These are phyloP conservation scores for Odontomachus brunneus DNA, from an alignment of 1,140 invertebrate genomes.

Conservation along the genomic window DNA sequence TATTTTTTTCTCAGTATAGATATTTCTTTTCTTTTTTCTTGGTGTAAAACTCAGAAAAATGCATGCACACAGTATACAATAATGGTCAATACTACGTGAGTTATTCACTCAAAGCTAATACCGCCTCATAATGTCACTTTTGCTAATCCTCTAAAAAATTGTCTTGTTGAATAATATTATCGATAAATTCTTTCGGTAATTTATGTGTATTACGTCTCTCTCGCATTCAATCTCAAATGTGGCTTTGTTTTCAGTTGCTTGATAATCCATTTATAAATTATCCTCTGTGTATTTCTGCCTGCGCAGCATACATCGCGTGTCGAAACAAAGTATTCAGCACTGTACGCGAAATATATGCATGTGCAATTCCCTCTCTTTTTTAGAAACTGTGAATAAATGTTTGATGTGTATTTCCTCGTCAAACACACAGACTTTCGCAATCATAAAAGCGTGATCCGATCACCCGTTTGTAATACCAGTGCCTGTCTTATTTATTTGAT, in stretches of 20 bases:
- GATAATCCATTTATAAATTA: neutral
- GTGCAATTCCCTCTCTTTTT: neutral
- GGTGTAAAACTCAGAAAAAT: neutral
- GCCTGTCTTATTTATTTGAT: neutral
- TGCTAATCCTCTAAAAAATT: neutral
- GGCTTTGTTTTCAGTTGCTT: neutral
- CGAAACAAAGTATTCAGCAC: neutral
- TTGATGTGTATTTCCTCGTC: neutral
- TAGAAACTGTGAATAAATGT: neutral
- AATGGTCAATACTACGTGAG: neutral
- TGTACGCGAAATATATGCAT: neutral
- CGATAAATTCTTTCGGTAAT: neutral
- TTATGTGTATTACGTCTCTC: neutral
- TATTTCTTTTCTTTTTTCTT: neutral
- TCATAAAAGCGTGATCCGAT: neutral
- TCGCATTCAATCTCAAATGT: neutral
- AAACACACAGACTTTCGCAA: conserved; percentile 1
- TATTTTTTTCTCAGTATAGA: too few species aligned
- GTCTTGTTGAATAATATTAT: neutral
- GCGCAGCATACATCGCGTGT: neutral
- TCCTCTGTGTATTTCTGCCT: neutral
- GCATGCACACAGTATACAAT: neutral
- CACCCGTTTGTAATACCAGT: neutral
- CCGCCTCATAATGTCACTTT: neutral
- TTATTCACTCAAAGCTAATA: neutral